Evolutionary conservation across 2,888 invertebrate genomes (phyloP), one percentile per base, ranked within the genome.

Genomic region (Adela reaumurella): DNA sequence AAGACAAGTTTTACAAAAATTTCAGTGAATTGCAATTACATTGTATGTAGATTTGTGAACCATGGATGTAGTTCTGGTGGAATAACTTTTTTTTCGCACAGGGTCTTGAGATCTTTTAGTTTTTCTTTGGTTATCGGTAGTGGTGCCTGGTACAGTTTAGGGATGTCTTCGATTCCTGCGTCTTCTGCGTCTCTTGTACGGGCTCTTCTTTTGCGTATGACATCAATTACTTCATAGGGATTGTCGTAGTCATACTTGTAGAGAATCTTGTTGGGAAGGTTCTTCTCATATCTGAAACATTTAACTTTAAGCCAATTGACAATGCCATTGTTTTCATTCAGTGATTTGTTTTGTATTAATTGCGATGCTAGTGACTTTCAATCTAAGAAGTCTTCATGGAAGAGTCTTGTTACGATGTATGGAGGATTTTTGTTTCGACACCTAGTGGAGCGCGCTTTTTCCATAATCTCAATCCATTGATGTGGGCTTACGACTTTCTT

Each of bases 401-500:
- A 24, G 24, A 24, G 24, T 24, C 24, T 49, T 51, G 45, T 51
- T 47, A 41, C 45, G 48, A 48, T 46, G 24, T 19, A 47, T 43
- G 17, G 24, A 42, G 17, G 24, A 24, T 45, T 45, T 45, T 47
- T 43, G 24, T 47, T 47, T 47, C 43, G 43, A 43, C 43, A 20
- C 43, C 4, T 43, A 43, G 47, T 43, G 43, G 20, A 24, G 43
- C 43, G 20, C 43, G 43, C 17, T 24, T 47, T 47, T 44, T 44
- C 18, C 17, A 11, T 17, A 17, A 44, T 44, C n/a, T 29, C 43
- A 28, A 35, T 44, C 48, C 29, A 49, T 55, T 45, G 53, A 54
- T 56, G 46, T 57, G 56, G 46, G 52, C 50, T 20, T 42, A 44
- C 35, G 59, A 57, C 43, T 56, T 60, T 11, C 55, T 24, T 24